These are phyloP conservation scores for Halocynthia aurantium DNA, from an alignment of 23 tunicate genomes.

Conservation along the genomic window DNA sequence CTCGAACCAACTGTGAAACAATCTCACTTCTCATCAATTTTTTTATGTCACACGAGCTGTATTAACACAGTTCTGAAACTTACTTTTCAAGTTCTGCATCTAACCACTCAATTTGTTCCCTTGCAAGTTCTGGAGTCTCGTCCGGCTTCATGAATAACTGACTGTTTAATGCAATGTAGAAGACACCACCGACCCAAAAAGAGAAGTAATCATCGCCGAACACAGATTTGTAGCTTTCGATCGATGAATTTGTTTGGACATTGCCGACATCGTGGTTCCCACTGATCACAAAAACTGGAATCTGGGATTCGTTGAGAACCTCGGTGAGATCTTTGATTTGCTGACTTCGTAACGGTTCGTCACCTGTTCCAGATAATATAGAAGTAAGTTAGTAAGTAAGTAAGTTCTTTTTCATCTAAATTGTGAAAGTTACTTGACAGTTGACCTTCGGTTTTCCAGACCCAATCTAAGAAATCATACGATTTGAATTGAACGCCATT, in stretches of 20 bases:
- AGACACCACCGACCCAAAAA: constrained; percentile 70
- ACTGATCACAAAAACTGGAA: constrained; percentile 61
- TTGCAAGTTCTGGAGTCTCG: constrained; percentile 22
- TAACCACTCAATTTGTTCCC: constrained; percentile 49
- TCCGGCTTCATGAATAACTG: constrained; percentile 46
- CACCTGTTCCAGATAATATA: constrained; percentile 18
- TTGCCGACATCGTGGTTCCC: constrained; percentile 93
- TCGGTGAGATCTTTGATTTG: constrained; percentile 38
- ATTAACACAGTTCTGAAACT: not conserved
- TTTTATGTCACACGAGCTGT: not conserved
- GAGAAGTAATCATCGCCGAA: constrained; percentile 88
- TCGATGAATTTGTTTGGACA: constrained; percentile 44
- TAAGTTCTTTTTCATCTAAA: too few species aligned
- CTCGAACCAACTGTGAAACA: too few species aligned
- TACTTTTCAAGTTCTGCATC: constrained; percentile 50
- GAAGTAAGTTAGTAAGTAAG: too few species aligned
- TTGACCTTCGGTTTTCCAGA: too few species aligned
- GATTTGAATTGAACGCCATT: too few species aligned
- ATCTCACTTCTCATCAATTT: not conserved
- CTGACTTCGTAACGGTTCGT: not conserved
- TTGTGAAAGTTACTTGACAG: too few species aligned
- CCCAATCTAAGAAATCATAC: too few species aligned
- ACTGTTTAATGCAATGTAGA: constrained; percentile 69
- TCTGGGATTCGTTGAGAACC: constrained; percentile 24
- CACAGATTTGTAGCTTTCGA: constrained; percentile 25